phyloP scores from a whole-genome alignment of 2,888 invertebrate species.

The Torymus auratus region DNA sequence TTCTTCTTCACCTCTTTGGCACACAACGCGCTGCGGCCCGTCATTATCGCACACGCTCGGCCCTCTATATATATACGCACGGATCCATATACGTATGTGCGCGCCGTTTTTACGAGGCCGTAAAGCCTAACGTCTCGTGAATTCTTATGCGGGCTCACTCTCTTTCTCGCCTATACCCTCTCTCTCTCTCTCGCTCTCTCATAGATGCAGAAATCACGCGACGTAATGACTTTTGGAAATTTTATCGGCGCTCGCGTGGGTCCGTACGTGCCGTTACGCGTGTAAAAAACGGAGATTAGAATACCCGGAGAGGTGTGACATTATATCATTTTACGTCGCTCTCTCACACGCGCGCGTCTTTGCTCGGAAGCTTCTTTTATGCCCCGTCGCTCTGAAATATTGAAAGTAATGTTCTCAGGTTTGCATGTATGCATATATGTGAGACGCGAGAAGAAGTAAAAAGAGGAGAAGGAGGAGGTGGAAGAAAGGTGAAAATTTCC shows the following conservation, averaged over 20 bases:
- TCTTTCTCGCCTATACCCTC: too few relatives aligned
- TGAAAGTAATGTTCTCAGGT: conserved; percentile 40
- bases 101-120: conserved; percentile 54
- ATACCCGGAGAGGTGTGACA: background rate
- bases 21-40: background rate
- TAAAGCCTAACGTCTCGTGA: conserved; percentile 55
- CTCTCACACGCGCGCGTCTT: too few relatives aligned
- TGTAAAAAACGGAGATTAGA: conserved; percentile 41
- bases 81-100: background rate
- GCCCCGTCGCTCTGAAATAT: conserved; percentile 43
- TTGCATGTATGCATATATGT: background rate
- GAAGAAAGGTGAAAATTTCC: conserved; percentile 1
- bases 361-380: conserved; percentile 27
- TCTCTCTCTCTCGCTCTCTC: too few relatives aligned
- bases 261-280: conserved; percentile 33
- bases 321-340: background rate
- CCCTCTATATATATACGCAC: conserved; percentile 6
- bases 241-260: conserved; percentile 42
- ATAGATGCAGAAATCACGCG: conserved; percentile 52
- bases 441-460: background rate
- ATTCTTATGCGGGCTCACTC: conserved; percentile 40
- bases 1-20: background rate
- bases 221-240: conserved; percentile 58
- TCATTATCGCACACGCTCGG: conserved; percentile 39
- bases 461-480: background rate